A percentile compares a stretch with the other conserved stretches of the same genome.
Conservation (phyloP, 2,888 invertebrate genomes). For the Gymnosoma rotundatum region DNA sequence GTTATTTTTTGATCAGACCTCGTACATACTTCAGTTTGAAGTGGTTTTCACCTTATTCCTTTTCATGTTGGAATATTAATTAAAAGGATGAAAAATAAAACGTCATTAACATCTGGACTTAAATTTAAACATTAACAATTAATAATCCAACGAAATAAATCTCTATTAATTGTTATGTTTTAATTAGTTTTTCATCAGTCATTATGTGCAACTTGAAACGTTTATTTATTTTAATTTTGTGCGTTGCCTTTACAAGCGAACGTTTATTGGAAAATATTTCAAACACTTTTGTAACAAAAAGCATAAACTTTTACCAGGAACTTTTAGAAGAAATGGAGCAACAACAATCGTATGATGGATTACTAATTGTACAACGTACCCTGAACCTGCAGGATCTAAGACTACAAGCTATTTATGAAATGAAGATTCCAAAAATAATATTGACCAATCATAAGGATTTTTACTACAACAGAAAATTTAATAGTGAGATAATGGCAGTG, state of each 20-base stretch:
- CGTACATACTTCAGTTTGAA: too few relatives aligned
- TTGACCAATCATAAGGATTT: not conserved
- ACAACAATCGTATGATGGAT: constrained; percentile 5
- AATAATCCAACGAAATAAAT: not conserved
- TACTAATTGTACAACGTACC: constrained; percentile 6
- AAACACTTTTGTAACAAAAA: not conserved
- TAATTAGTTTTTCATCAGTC: not conserved
- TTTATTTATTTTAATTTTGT: constrained; percentile 1
- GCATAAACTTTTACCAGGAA: constrained; percentile 17
- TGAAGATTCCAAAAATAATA: constrained; percentile 44
- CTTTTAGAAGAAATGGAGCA: constrained; percentile 18
- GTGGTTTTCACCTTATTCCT: too few relatives aligned
- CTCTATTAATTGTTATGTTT: constrained; percentile 21
- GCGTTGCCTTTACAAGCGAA: not conserved
- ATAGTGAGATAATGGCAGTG: constrained; percentile 38
- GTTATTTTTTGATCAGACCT: too few relatives aligned
- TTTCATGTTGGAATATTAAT: too few relatives aligned
- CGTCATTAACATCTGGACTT: not conserved
- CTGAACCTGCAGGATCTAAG: not conserved
- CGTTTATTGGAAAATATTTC: not conserved
- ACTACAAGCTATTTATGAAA: constrained; percentile 15
- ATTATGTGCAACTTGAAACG: constrained; percentile 21
- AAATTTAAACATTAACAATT: not conserved
- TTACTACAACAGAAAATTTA: constrained; percentile 25
- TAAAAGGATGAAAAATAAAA: not conserved